phyloP scores from a whole-genome alignment of 2,797 vertebrate genomes.

The Xiphorhynchus erythropygius region DNA sequence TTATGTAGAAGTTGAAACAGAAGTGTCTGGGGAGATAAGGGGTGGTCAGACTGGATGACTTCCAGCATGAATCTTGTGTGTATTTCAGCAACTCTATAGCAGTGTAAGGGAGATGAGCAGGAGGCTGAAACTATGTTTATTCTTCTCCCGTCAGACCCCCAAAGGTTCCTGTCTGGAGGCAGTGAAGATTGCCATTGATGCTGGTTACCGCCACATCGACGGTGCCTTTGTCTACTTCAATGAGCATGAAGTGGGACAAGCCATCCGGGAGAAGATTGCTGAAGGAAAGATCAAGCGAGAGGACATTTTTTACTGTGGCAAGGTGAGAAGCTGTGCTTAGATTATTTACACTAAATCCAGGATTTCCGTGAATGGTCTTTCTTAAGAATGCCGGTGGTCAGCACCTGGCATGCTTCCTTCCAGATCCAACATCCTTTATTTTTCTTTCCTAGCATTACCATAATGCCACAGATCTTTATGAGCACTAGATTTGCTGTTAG shows the following conservation, averaged over 20 bases:
- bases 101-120: neutral
- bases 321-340: conserved; percentile 77
- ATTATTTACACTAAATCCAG: neutral
- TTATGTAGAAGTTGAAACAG: neutral
- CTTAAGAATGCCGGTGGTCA: neutral
- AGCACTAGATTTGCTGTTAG: neutral
- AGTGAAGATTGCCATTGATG: conserved; percentile 87
- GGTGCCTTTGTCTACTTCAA: conserved; percentile 89
- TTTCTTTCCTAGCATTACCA: neutral
- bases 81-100: neutral
- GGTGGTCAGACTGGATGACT: neutral
- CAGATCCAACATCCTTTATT: neutral
- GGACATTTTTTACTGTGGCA: conserved; percentile 94
- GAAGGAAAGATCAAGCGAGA: conserved; percentile 88
- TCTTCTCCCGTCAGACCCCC: conserved; percentile 75
- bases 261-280: conserved; percentile 89
- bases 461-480: neutral
- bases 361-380: neutral
- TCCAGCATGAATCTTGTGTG: rapidly evolving
- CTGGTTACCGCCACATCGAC: conserved; percentile 89
- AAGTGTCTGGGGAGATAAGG: neutral
- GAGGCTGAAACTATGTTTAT: neutral
- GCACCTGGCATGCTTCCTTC: neutral
- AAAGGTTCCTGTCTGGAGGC: conserved; percentile 77
- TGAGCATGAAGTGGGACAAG: conserved; percentile 90